phyloP scores from a whole-genome alignment of 2,797 vertebrate genomes.

The Pipistrellus pipistrellus region DNA sequence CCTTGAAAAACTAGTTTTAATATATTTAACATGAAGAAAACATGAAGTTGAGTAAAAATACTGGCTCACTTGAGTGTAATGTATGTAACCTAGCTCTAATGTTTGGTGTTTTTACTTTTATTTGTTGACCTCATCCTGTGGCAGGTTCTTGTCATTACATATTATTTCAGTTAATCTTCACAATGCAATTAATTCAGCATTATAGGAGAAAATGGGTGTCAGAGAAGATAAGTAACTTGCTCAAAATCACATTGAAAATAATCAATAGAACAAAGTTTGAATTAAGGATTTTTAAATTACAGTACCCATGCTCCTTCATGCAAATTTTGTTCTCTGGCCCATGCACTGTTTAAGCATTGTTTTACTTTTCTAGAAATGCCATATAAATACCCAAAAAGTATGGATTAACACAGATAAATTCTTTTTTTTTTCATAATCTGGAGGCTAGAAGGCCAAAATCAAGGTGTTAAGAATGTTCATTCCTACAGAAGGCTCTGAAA shows the following conservation, averaged over 20 bases:
- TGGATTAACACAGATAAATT: not conserved
- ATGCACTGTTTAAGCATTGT: not conserved
- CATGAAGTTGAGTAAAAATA: not conserved
- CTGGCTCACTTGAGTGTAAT: not conserved
- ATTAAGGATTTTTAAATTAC: not conserved
- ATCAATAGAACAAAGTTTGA: not conserved
- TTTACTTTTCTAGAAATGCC: not conserved
- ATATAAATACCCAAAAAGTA: not conserved
- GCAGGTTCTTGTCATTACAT: not conserved
- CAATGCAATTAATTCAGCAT: not conserved
- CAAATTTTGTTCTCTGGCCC: not conserved
- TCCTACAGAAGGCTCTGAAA: not conserved
- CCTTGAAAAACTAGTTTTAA: not conserved
- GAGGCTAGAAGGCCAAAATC: not conserved
- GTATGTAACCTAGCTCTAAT: not conserved
- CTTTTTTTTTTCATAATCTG: not conserved
- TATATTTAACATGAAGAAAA: constrained; percentile 44
- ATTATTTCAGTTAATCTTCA: not conserved
- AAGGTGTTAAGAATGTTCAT: not conserved
- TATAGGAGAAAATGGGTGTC: not conserved
- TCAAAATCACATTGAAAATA: not conserved
- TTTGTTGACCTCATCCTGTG: not conserved
- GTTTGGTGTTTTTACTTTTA: not conserved
- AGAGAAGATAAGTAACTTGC: not conserved
- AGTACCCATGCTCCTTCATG: not conserved